A percentile compares a stretch with the other conserved stretches of the same genome.
phyloP scores from a whole-genome alignment of 2,113 vertebrate genomes.

The Jacana jacana region DNA sequence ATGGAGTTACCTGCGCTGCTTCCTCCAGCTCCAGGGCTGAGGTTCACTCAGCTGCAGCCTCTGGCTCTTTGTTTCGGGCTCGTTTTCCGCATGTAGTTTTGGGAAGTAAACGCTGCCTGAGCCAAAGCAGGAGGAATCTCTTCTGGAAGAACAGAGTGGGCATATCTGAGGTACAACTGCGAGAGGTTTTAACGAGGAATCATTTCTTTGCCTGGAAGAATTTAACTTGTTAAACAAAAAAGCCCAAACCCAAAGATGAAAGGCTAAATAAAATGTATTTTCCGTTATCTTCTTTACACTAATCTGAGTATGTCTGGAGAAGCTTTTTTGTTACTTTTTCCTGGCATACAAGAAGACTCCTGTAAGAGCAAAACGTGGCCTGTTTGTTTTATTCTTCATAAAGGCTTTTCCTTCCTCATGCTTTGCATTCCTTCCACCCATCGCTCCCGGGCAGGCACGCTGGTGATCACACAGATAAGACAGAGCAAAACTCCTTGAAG shows the following conservation, averaged over 20 bases:
- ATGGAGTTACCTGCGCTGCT: background rate
- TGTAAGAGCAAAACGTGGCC: background rate
- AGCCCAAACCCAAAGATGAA: background rate
- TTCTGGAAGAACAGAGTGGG: background rate
- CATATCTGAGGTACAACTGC: background rate
- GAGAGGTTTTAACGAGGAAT: background rate
- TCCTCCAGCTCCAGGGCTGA: background rate
- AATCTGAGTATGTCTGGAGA: background rate
- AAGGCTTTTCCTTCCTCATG: constrained; percentile 7
- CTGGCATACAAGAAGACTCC: background rate
- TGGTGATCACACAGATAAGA: background rate
- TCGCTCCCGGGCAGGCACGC: background rate
- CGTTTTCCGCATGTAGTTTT: background rate
- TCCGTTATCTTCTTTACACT: background rate
- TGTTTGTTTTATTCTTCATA: background rate
- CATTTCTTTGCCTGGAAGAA: background rate
- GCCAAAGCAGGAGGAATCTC: background rate
- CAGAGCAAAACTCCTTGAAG: background rate
- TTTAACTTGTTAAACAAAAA: background rate
- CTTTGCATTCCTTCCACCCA: constrained; percentile 20
- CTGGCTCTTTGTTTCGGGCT: background rate
- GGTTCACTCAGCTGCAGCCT: background rate
- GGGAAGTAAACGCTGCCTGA: background rate
- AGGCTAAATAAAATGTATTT: background rate
- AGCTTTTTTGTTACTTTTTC: background rate